Base-by-base conservation (phyloP, 1,140 invertebrate genomes). In the Trachymyrmex cornetzi region DNA sequence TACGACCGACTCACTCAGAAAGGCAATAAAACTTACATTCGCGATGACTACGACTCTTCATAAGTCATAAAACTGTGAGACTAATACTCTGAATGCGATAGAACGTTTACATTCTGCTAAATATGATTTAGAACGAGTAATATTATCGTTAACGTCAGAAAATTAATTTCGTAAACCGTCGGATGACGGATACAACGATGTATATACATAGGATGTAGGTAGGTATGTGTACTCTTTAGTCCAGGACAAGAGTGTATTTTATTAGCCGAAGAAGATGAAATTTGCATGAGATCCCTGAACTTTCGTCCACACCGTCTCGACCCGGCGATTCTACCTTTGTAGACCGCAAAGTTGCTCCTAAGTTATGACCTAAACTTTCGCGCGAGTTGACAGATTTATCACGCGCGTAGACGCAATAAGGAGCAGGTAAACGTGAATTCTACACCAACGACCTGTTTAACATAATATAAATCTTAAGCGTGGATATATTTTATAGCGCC, bases 271-370 rank as follows among this genome's bases (percentile, higher is more conserved):
- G 89, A 88, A 91, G 87, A 91, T 88, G 89, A 91, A 88, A 94
- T 94, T 94, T 94, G 90, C 93, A 94, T 94, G 92, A 93, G 89
- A 93, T 89, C 84, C 85, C 85, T 90, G 86, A 90, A 90, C 89
- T 90, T 90, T 90, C 82, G 86, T 81, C 80, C 74, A 69, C 19
- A 67, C 14, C n/a, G 7, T 34, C 55, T 16, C 27, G 44, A 55
- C 61, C 14, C 71, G 59, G 19, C 86, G 77, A 90, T 77, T 81
- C 67, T 64, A 81, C 77, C 82, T 90, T 88, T 90, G 88, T 87
- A 77, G 48, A 77, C 69, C 88, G 61, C 27, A 71, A 66, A 90
- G 80, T 90, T 90, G 59, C 75, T 75, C 61, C 72, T 75, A 90
- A 90, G 86, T 91, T 91, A 91, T 82, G 89, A 75, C 82, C 86